Conservation (phyloP, 2,797 vertebrate genomes). For the Rhinogobio ventralis region DNA sequence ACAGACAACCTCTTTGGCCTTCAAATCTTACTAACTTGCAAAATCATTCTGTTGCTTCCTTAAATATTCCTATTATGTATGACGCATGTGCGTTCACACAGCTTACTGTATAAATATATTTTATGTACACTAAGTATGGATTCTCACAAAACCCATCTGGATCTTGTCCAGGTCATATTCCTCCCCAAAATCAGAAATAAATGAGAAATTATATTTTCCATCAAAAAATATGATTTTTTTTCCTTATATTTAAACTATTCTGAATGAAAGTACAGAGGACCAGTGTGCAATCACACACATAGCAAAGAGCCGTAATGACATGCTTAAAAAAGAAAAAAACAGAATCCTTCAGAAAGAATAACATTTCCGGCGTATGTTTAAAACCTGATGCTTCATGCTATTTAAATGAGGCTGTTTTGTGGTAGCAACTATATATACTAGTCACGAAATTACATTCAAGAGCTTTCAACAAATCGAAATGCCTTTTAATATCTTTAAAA, state of each 20-base stretch:
- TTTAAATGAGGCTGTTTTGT: conserved; percentile 8
- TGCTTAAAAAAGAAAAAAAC: neutral
- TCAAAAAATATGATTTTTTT: too few relatives aligned
- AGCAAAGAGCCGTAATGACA: neutral
- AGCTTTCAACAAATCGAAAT: conserved; percentile 29
- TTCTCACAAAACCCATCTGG: neutral
- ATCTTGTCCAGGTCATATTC: neutral
- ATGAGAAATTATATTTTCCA: neutral
- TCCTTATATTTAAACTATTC: neutral
- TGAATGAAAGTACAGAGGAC: neutral
- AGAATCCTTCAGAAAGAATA: neutral
- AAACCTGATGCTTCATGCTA: neutral
- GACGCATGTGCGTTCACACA: neutral
- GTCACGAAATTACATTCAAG: conserved; percentile 1
- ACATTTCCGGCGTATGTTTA: neutral
- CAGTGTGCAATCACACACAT: neutral
- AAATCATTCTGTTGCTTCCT: neutral
- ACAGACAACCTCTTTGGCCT: neutral
- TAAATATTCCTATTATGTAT: neutral
- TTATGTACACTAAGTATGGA: neutral
- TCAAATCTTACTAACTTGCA: neutral
- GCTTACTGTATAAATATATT: neutral
- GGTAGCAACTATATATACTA: neutral
- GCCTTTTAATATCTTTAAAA: conserved; percentile 10
- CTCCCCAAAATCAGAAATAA: neutral